Conservation (phyloP, 2,888 invertebrate genomes). For the Laspeyria flexula region DNA sequence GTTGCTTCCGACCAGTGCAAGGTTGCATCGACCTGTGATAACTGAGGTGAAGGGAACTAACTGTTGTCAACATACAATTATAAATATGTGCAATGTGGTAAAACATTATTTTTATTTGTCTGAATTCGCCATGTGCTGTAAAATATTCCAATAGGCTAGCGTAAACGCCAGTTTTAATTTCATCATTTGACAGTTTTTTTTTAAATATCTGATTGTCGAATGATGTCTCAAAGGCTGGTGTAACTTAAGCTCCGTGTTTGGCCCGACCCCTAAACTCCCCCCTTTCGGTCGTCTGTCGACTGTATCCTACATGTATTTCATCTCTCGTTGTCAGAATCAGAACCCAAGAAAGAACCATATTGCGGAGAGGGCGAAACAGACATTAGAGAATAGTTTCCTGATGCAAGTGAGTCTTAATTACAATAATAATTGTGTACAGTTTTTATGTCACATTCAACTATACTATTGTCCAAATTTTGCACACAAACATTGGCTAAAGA, state of each 20-base stretch:
- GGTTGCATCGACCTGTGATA: slow-evolving; percentile 35
- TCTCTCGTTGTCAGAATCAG: slow-evolving; percentile 82
- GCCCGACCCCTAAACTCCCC: slow-evolving; percentile 9
- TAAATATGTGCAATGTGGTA: not conserved
- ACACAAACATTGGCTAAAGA: slow-evolving; percentile 1
- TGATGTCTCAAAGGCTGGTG: not conserved
- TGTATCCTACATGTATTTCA: slow-evolving; percentile 68
- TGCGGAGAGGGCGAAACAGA: slow-evolving; percentile 84
- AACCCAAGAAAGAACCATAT: slow-evolving; percentile 84
- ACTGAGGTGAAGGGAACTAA: not conserved
- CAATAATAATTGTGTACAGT: slow-evolving; percentile 50
- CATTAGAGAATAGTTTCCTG: slow-evolving; percentile 84
- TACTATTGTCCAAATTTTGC: slow-evolving; percentile 28
- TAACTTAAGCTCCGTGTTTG: slow-evolving; percentile 9
- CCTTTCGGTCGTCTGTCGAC: slow-evolving; percentile 31
- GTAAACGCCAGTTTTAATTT: slow-evolving; percentile 1
- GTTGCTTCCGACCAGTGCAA: slow-evolving; percentile 51
- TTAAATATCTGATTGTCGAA: not conserved
- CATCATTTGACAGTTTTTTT: not conserved
- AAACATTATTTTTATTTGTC: too few relatives aligned
- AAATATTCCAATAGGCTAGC: not conserved
- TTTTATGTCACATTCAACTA: slow-evolving; percentile 58
- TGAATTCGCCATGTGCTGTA: not conserved
- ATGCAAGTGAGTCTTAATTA: slow-evolving; percentile 79
- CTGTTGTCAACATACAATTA: not conserved